A percentile compares a stretch with the other conserved stretches of the same genome.
Conservation (phyloP, 2,888 invertebrate species). For the Sinelater perroti region DNA sequence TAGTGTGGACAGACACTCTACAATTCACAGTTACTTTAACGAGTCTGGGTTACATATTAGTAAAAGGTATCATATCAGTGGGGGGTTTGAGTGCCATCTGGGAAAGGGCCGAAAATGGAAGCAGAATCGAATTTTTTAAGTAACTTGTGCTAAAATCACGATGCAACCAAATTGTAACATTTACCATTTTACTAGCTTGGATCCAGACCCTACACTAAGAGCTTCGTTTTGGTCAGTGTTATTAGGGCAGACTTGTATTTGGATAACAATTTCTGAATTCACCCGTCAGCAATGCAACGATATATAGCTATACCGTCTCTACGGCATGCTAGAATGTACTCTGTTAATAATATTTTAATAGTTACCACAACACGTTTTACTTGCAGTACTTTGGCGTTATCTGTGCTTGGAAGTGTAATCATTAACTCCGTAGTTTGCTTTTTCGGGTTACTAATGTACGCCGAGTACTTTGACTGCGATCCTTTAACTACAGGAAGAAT, state of each 20-base stretch:
- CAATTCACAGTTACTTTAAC: too few relatives aligned
- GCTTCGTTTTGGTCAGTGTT: conserved; percentile 69
- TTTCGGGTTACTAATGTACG: conserved; percentile 64
- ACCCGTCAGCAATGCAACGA: conserved; percentile 68
- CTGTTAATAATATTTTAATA: background rate
- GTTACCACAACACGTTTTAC: too few relatives aligned
- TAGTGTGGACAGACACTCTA: too few relatives aligned
- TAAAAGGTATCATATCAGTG: too few relatives aligned
- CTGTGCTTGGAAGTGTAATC: conserved; percentile 30
- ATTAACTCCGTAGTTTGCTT: conserved; percentile 28
- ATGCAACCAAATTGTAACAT: too few relatives aligned
- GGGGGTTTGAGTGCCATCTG: too few relatives aligned
- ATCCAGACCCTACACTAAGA: conserved; percentile 66
- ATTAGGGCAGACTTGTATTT: conserved; percentile 65
- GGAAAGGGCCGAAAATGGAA: too few relatives aligned
- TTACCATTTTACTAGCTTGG: conserved; percentile 61
- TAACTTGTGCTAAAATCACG: too few relatives aligned
- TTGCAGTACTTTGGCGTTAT: conserved; percentile 31
- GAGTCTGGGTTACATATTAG: too few relatives aligned
- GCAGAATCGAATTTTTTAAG: too few relatives aligned
- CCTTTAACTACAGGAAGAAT: conserved; percentile 67
- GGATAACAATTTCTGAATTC: conserved; percentile 66
- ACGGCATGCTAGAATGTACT: conserved; percentile 63
- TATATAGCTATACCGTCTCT: conserved; percentile 67
- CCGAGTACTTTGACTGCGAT: conserved; percentile 72